Conservation (phyloP, 2,113 vertebrate species). For the Trogon surrucura region DNA sequence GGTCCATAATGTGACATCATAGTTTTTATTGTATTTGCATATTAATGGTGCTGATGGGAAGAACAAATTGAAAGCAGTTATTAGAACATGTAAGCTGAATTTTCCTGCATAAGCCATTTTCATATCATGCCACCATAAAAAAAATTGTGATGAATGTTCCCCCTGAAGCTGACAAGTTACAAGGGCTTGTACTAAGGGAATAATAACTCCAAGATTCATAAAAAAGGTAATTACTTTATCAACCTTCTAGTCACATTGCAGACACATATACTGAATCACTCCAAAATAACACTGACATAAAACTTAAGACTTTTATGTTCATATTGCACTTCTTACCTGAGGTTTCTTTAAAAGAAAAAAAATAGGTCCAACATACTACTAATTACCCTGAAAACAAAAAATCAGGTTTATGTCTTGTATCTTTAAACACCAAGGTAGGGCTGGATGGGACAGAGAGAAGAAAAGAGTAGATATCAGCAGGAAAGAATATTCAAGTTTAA, state of each 20-base stretch:
- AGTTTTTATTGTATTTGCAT: slow-evolving; percentile 16
- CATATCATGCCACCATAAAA: slow-evolving; percentile 42
- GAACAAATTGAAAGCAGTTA: slow-evolving; percentile 49
- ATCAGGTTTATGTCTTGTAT: not conserved
- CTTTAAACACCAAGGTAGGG: not conserved
- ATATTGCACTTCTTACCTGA: not conserved
- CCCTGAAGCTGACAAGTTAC: slow-evolving; percentile 63
- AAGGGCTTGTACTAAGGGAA: slow-evolving; percentile 64
- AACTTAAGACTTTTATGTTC: slow-evolving; percentile 11
- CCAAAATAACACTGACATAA: slow-evolving; percentile 24
- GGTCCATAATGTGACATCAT: slow-evolving; percentile 16
- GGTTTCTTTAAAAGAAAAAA: not conserved
- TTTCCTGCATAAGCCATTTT: slow-evolving; percentile 49
- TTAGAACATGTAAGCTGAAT: slow-evolving; percentile 41
- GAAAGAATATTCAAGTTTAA: not conserved
- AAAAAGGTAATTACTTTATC: slow-evolving; percentile 72
- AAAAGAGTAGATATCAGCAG: not conserved
- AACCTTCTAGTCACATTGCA: slow-evolving; percentile 67
- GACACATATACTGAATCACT: slow-evolving; percentile 48
- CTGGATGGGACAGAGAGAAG: not conserved
- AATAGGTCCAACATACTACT: not conserved
- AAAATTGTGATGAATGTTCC: slow-evolving; percentile 50
- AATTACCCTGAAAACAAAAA: not conserved
- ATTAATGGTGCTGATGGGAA: slow-evolving; percentile 38
- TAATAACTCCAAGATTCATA: slow-evolving; percentile 72